These are phyloP conservation scores for Rhabdomys dilectus DNA, from an alignment of 2,113 vertebrate genomes.

Conservation along the genomic window DNA sequence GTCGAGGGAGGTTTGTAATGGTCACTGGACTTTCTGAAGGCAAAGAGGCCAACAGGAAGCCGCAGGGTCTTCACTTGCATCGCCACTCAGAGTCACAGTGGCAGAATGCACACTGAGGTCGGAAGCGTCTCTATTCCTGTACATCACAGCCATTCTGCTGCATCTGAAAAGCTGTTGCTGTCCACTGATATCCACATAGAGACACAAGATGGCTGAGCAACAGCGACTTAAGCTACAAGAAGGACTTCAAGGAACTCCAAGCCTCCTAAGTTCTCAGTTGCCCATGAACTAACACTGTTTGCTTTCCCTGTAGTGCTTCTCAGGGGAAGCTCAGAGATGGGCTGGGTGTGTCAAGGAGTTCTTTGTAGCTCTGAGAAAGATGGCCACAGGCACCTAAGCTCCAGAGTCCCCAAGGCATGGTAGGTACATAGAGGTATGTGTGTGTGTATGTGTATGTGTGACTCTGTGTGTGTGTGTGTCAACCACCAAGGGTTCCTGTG, in stretches of 20 bases:
- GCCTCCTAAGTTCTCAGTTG: neutral
- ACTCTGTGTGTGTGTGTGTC: no score
- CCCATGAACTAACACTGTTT: neutral
- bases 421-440: no score
- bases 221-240: neutral
- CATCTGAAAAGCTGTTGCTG: neutral
- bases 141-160: neutral
- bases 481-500: no score
- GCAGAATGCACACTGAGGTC: neutral
- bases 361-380: neutral
- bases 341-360: neutral
- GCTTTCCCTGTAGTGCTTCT: neutral
- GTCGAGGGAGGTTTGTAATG: rapidly evolving
- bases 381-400: neutral
- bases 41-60: neutral
- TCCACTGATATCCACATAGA: neutral
- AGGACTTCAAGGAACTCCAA: neutral
- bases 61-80: rapidly evolving
- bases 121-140: neutral
- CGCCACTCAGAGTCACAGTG: neutral
- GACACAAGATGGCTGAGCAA: neutral
- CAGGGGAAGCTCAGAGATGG: neutral
- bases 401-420: no score
- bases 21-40: neutral
- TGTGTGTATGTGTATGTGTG: no score